Evolutionary conservation across 2,888 invertebrate species (phyloP), one percentile per base, ranked within the genome.

Genomic region (Hirtodrosophila alboralis): DNA sequence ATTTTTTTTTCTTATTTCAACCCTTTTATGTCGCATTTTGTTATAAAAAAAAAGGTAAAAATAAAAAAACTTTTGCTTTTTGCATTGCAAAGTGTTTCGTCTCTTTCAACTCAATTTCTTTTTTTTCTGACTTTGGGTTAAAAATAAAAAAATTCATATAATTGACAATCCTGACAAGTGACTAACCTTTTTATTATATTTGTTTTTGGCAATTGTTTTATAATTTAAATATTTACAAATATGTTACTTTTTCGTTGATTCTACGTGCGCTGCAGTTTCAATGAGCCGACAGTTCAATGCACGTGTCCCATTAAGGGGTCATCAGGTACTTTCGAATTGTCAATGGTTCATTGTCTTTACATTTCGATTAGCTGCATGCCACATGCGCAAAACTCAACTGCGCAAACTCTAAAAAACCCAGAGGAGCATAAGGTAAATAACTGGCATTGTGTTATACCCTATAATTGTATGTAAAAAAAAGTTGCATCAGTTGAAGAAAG

Each of bases 11-110:
- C 3, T 21, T 16, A 7, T 18, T 9, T 6, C 45, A 33, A 12
- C 49, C 40, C 62, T 78, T 78, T 78, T 52, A 70, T 81, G 83
- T 73, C 62, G 69, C 49, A 69, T 60, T 72, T 60, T 48, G 38
- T 33, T 38, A n/a, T 68, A 57, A 38, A n/a, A n/a, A n/a, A n/a
- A n/a, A n/a, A n/a, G n/a, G n/a, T n/a, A n/a, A n/a, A n/a, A n/a
- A n/a, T n/a, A n/a, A n/a, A 33, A 27, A 60, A 33, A 53, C 16
- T 49, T 73, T 68, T 63, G 34, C 47, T 76, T 58, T 76, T 58
- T 76, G 76, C 77, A 60, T 56, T 72, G 44, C 63, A 83, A 77
- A 81, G 70, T 60, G 47, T 77, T 62, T 51, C 37, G 43, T 34
- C 47, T 53, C 53, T 18, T 18, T 18, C 18, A n/a, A n/a, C n/a